Base-by-base conservation (phyloP, 2,888 invertebrate genomes). In the Protodeltote pygarga region DNA sequence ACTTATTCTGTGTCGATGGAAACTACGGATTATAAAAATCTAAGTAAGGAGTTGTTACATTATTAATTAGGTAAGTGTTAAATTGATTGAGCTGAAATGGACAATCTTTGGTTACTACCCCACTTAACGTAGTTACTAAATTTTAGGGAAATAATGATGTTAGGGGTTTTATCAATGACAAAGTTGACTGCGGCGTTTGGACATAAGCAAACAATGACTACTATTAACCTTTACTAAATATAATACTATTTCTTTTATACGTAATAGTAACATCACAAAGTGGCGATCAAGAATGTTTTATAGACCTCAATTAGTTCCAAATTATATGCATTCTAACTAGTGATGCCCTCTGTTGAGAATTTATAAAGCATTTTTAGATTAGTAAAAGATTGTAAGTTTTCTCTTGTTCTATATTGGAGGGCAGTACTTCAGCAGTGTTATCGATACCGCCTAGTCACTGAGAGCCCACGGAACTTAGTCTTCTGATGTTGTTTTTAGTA, bases 1-100 rank as follows among this genome's bases (percentile, higher is more conserved):
- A 92, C 92, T 90, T 90, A 91, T 91, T 92, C 89, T 90, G 92
- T 92, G 92, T 92, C 92, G 92, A 89, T 88, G 88, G 84, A 90
- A 71, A 71, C 54, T 87, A 85, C 87, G 88, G 86, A 91, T 87
- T 90, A 89, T 85, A 80, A 87, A 87, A 89, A 87, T 80, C 80
- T 88, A 90, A 89, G 78, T 91, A 91, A 92, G 89, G 87, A 84
- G 89, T 91, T 92, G 91, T 91, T 92, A 90, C 89, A 91, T 90
- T 92, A 92, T 89, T 92, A 87, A 68, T 89, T 92, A 92, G 90
- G 75, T 92, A 92, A 92, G 92, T 92, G 92, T 92, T 92, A 89
- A 91, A 92, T 89, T 87, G 89, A 90, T 90, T 90, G 88, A 87
- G 85, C 88, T 86, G 80, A 89, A 85, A 68, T 88, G 90, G 92